phyloP scores from a whole-genome alignment of 2,797 vertebrate species.

The Ambastaia sidthimunki region DNA sequence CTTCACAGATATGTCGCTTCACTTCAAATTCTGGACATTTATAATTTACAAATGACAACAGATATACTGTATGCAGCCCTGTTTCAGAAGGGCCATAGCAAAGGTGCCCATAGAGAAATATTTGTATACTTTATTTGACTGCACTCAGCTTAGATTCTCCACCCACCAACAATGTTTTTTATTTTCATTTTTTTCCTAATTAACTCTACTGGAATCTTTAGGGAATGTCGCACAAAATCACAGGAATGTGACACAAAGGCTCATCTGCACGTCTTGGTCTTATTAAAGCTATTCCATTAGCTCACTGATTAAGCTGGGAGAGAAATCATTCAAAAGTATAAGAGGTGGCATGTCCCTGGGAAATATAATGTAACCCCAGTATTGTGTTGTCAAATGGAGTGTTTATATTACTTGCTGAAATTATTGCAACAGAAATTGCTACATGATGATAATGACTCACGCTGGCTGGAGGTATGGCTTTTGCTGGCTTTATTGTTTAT shows the following conservation, averaged over 20 bases:
- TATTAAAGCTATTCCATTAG: slow-evolving; percentile 68
- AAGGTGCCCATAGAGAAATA: neutral
- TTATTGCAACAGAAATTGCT: slow-evolving; percentile 46
- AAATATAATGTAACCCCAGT: slow-evolving; percentile 47
- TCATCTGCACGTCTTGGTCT: slow-evolving; percentile 62
- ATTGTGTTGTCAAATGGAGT: slow-evolving; percentile 51
- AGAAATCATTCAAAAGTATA: slow-evolving; percentile 51
- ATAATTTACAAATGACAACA: too few species aligned
- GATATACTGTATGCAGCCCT: too few species aligned
- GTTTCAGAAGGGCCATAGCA: too few species aligned
- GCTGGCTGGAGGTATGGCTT: slow-evolving; percentile 42
- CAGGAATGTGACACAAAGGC: slow-evolving; percentile 42
- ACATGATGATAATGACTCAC: slow-evolving; percentile 50
- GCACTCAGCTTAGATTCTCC: slow-evolving; percentile 17
- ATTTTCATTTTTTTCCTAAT: slow-evolving; percentile 13
- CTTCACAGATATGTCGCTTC: too few species aligned
- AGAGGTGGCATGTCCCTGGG: slow-evolving; percentile 45
- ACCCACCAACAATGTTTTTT: neutral
- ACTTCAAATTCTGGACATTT: too few species aligned
- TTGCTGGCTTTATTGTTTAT: slow-evolving; percentile 16
- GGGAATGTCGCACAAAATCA: neutral
- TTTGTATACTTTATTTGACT: slow-evolving; percentile 25
- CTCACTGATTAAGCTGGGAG: slow-evolving; percentile 65
- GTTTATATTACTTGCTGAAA: slow-evolving; percentile 54
- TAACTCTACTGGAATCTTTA: slow-evolving; percentile 16